Base-by-base conservation (phyloP, 2,113 vertebrate species). In the Fregetta grallaria region DNA sequence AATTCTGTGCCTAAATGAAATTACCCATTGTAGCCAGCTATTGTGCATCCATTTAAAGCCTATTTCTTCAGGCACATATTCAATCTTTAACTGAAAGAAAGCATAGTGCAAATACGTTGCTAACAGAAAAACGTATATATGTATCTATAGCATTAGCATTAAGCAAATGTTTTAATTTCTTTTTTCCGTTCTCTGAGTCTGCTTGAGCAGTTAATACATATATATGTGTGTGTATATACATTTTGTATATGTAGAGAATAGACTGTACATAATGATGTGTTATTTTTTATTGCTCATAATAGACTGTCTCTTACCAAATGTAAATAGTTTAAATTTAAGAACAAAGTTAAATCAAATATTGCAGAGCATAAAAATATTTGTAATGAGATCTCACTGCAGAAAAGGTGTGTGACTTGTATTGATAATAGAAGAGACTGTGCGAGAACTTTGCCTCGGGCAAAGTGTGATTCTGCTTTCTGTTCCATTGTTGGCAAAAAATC, bases 1-100 rank as follows among this genome's bases (percentile, higher is more conserved):
- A 85, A 90, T 94, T 94, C 92, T 94, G 62, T 90, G 79, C 61
- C 53, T 95, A 81, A 97, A 96, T 96, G 59, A 92, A 94, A 96
- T 97, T 91, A 96, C 44, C 65, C 78, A 50, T 91, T 96, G 90
- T 90, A 96, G 96, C 84, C 85, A 71, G 65, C 42, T 52, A 77
- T 34, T 89, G 65, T 61, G 61, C 90, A 95, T 80, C 70, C 68
- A 94, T 83, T 89, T 72, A 88, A 93, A 82, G 86, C n/a, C 63
- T 82, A 36, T 86, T 85, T 90, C 86, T 82, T 40, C 65, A 49
- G 77, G 84, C 91, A 88, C 53, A 59, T 9, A 74, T 11, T 95
- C 62, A 68, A n/a, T 88, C 45, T 91, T 96, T 86, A 83, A 72
- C 30, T 92, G 58, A 52, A 92, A 82, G 55, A 62, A 97, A 92